Percentiles rank a stretch among this genome's conserved stretches.
Evolutionary conservation across 2,797 vertebrate species (phyloP).

Genomic region (Semotilus atromaculatus): DNA sequence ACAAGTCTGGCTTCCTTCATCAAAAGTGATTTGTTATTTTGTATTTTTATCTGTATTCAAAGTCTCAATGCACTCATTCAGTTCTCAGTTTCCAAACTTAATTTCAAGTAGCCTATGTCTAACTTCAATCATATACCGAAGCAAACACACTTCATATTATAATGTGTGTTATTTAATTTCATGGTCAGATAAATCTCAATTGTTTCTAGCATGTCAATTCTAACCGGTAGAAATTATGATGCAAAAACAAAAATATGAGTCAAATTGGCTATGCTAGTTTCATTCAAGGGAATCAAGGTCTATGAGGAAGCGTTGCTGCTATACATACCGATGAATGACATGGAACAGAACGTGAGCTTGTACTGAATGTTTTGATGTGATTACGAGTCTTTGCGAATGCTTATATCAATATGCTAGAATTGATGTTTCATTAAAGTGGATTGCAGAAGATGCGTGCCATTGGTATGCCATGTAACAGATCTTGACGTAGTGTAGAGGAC

Average conservation of each 20-base stretch:
- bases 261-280: constrained; percentile 48
- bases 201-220: constrained; percentile 60
- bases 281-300: constrained; percentile 3
- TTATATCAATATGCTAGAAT: not conserved
- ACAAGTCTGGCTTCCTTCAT: not conserved
- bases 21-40: not conserved
- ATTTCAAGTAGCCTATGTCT: not conserved
- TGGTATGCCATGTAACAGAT: not conserved
- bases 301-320: not conserved
- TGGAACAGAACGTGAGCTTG: not conserved
- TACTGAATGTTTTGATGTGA: not conserved
- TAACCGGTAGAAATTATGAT: constrained; percentile 56
- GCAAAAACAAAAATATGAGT: constrained; percentile 59
- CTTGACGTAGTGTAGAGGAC: not conserved
- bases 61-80: not conserved
- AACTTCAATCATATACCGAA: constrained; percentile 21
- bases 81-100: not conserved
- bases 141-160: constrained; percentile 33
- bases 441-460: not conserved
- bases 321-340: not conserved
- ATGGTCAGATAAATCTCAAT: constrained; percentile 61
- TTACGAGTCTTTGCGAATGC: not conserved
- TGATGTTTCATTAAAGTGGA: not conserved
- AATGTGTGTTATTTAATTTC: constrained; percentile 65
- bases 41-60: not conserved